Base-by-base conservation (phyloP, 2,113 vertebrate species). In the Platycercus adscitus region DNA sequence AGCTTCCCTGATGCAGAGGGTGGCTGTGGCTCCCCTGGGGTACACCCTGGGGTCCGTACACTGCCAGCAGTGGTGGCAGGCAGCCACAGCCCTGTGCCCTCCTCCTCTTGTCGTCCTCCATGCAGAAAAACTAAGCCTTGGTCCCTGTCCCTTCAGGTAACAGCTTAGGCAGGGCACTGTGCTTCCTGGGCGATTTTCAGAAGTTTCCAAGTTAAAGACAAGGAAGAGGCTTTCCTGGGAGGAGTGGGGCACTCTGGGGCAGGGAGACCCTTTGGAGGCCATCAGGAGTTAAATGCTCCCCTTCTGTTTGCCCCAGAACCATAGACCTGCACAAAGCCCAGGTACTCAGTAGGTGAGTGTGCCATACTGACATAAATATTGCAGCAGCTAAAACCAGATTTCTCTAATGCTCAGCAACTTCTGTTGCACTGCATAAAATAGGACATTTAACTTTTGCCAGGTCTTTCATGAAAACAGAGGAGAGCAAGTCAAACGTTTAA, bases 391-490 rank as follows among this genome's bases (percentile, higher is more conserved):
- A 95, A 68, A 73, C 17, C 63, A 64, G 41, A 60, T 86, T 84
- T 85, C 6, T 0, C 33, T 79, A 81, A 64, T 1, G 0, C 4
- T 15, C 58, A 25, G 17, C 85, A 94, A 82, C 75, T 89, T 85
- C 70, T 65, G 37, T 72, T 55, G 75, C 2, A 0, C 41, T 65
- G 81, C 91, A 87, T 6, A 6, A 79, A 93, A 64, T 39, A 60
- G 0, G 50, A 88, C 86, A 93, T 94, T 78, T 91, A 91, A 85
- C 89, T 92, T 96, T 95, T 77, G 70, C 94, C 91, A 82, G 83
- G 79, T 82, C 91, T 84, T 91, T 44, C 64, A 60, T n/a, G 33
- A 86, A 95, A 81, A 71, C 44, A 68, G 37, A 55, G 55, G 52
- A 73, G 61, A 91, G 64, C 53, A 75, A 97, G 84, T 75, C 37